Evolutionary conservation across 2,888 invertebrate species (phyloP), one percentile per base, ranked within the genome.

Genomic region (Baccha elongata): DNA sequence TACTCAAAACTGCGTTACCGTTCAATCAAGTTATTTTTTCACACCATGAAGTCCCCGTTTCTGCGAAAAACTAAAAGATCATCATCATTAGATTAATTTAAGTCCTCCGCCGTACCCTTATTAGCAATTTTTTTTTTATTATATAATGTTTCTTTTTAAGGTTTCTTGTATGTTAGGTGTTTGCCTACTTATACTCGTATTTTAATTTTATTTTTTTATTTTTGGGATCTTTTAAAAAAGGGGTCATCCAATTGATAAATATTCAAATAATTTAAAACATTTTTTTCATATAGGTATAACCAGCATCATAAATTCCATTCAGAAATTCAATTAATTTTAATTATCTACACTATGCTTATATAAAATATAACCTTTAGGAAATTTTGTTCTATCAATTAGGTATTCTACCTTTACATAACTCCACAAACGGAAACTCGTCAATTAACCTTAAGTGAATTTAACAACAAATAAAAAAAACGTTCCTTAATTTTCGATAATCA

Each of bases 381-480:
- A 37, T 11, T 32, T 52, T 21, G 32, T 40, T 50, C n/a, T 23
- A 32, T 44, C 64, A 80, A 65, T 73, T 74, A 71, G n/a, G n/a
- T n/a, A n/a, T n/a, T n/a, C n/a, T n/a, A n/a, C n/a, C n/a, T 50
- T 58, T 42, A 26, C 21, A 26, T 26, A 26, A 6, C 26, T 26
- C 6, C 26, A 48, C 21, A 58, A 78, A 78, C 78, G 83, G 83
- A 83, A 83, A 83, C 72, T 26, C 40, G 17, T 23, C 72, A 72
- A 83, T 72, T 55, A 75, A 11, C 19, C 23, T 4, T 11, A 17
- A 60, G 15, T 23, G 40, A 71, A 15, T 50, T 37, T 15, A 52
- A 40, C 42, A 11, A 0, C 26, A 26, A 26, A 3, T 26, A 15
- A 8, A 15, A 40, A 37, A 15, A 46, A 52, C 32, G 8, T 42